These are phyloP conservation scores for Callyntrura sp. DNA, from an alignment of 2,888 invertebrate species.

Conservation along the genomic window DNA sequence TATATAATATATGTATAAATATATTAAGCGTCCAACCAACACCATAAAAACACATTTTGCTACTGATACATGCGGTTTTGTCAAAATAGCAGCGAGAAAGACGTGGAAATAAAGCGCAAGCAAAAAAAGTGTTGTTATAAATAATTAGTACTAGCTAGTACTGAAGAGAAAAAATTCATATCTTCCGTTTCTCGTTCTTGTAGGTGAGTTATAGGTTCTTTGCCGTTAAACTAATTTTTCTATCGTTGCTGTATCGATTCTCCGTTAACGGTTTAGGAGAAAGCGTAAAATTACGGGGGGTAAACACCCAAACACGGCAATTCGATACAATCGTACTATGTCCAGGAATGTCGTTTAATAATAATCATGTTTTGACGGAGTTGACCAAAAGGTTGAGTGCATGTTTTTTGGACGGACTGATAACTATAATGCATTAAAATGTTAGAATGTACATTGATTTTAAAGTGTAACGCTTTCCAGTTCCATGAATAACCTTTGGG, in stretches of 20 bases:
- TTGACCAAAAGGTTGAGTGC: conserved; percentile 7
- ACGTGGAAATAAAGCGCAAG: neutral
- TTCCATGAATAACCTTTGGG: conserved; percentile 89
- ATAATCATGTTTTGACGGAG: no score
- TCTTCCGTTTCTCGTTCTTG: conserved; percentile 41
- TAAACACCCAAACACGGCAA: no score
- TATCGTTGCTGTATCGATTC: conserved; percentile 27
- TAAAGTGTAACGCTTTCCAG: conserved; percentile 89
- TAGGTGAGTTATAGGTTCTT: conserved; percentile 37
- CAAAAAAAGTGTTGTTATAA: conserved; percentile 31
- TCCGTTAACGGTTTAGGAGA: neutral
- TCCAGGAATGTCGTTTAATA: neutral
- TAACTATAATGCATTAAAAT: neutral
- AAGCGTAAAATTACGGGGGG: no score
- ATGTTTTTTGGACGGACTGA: neutral
- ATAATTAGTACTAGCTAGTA: neutral
- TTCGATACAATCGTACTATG: neutral
- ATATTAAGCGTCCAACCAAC: neutral
- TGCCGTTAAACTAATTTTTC: conserved; percentile 28
- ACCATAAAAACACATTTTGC: neutral
- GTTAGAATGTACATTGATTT: neutral
- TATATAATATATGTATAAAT: no score
- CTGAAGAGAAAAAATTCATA: conserved; percentile 20
- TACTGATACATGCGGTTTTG: neutral
- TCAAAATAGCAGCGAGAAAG: neutral